Base-by-base conservation (phyloP, 2,113 vertebrate genomes). In the Eptesicus fuscus region DNA sequence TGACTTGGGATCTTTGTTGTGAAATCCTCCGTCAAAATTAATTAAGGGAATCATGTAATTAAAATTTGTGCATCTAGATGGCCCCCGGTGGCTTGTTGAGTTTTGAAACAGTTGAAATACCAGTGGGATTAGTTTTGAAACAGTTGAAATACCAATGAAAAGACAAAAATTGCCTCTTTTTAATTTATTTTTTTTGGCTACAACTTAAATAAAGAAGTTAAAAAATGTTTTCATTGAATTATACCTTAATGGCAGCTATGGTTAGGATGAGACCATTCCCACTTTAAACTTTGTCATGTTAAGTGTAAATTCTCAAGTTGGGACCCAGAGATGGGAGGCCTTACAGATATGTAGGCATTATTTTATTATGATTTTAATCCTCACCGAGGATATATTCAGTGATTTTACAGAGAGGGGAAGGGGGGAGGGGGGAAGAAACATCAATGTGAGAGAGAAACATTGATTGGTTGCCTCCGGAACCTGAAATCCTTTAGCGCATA, bases 21-120 rank as follows among this genome's bases (percentile, higher is more conserved):
- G 91, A 98, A 98, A 98, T 83, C 93, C 92, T 85, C 83, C 84
- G 89, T 96, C 96, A 97, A 97, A 98, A 98, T 96, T 98, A 98
- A 98, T 98, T 98, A 97, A 95, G 95, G 93, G 94, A 97, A 95
- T 97, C 94, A 69, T 96, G 90, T 98, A 98, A 98, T 98, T 98
- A 97, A 80, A 96, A 96, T 96, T 91, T 95, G 97, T 97, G 94
- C 92, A 96, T 98, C 97, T 96, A 88, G 95, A 95, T 96, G 96
- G 95, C 94, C 97, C 95, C 97, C 37, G 49, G 10, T 95, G 97
- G 88, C 92, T 97, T 97, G 86, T 97, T 98, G 96, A 87, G 97
- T 98, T 98, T 97, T 95, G 91, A 98, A 96, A 97, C 59, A 95
- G 95, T 96, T 22, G 44, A 97, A 97, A 97, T 93, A 97, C 69